Conservation (phyloP, 53 echinoderm and acorn worm genomes). For the Paracentrotus lividus region DNA sequence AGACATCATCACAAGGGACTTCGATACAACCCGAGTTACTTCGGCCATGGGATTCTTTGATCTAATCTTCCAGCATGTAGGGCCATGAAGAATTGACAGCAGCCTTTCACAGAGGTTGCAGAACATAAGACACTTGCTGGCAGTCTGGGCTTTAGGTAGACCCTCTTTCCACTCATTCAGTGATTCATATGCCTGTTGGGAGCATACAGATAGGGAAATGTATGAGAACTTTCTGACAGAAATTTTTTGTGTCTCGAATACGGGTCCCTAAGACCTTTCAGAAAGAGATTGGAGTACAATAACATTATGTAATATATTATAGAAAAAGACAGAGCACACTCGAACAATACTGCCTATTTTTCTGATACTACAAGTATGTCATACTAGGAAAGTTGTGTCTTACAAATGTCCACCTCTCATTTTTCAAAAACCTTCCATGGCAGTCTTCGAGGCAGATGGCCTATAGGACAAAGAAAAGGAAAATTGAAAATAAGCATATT, state of each 20-base stretch:
- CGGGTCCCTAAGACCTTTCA: neutral
- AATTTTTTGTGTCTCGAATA: no score
- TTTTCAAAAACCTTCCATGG: conserved; percentile 50
- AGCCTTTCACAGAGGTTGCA: conserved; percentile 95
- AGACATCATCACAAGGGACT: no score
- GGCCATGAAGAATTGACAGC: conserved; percentile 79
- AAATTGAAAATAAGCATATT: neutral
- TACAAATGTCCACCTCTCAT: conserved; percentile 46
- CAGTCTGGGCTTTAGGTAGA: conserved; percentile 64
- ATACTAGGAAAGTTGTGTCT: no score
- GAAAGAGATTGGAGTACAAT: no score
- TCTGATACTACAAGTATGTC: neutral
- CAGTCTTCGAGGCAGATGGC: neutral
- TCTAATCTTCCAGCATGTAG: conserved; percentile 78
- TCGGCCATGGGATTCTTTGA: conserved; percentile 1
- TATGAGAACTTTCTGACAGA: neutral
- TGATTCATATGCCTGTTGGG: conserved; percentile 51
- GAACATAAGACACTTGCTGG: conserved; percentile 87
- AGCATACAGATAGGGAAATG: neutral
- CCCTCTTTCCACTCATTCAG: conserved; percentile 45
- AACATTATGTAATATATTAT: no score
- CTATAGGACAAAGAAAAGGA: neutral
- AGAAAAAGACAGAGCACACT: no score
- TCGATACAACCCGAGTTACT: no score
- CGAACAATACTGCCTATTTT: neutral